A percentile compares a stretch with the other conserved stretches of the same genome.
Conservation (phyloP, 2,888 invertebrate species). For the Drosophila mulleri region DNA sequence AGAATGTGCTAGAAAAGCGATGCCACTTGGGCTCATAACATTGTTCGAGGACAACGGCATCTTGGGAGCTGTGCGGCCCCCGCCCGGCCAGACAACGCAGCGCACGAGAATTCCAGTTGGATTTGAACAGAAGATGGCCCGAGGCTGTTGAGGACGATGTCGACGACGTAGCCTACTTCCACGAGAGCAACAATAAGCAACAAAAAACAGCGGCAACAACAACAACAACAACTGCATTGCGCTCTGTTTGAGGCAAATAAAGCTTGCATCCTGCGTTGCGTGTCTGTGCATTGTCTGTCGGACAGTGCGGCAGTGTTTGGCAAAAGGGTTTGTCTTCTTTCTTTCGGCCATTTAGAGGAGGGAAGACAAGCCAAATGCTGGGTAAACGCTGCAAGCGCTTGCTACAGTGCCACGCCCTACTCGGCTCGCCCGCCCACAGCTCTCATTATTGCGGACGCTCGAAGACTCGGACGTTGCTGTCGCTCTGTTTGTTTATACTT, state of each 20-base stretch:
- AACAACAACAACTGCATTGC: slow-evolving; percentile 30
- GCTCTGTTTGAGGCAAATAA: slow-evolving; percentile 69
- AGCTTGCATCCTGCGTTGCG: slow-evolving; percentile 69
- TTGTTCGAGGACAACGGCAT: slow-evolving; percentile 46
- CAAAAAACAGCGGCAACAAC: slow-evolving; percentile 19
- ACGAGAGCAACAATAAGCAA: slow-evolving; percentile 43
- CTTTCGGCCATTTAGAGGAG: slow-evolving; percentile 25
- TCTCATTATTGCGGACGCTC: slow-evolving; percentile 17
- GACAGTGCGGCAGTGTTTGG: neutral
- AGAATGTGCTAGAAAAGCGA: slow-evolving; percentile 64
- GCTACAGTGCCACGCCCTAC: slow-evolving; percentile 25
- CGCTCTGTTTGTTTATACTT: slow-evolving; percentile 27
- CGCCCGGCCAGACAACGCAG: slow-evolving; percentile 51
- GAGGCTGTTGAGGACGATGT: slow-evolving; percentile 40
- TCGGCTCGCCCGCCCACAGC: slow-evolving; percentile 1
- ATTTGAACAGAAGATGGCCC: slow-evolving; percentile 71
- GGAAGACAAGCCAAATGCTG: slow-evolving; percentile 42
- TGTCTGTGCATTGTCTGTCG: slow-evolving; percentile 44
- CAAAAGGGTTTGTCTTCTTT: neutral
- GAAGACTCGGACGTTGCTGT: slow-evolving; percentile 18
- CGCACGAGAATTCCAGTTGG: slow-evolving; percentile 76
- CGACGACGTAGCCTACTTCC: slow-evolving; percentile 52
- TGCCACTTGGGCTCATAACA: slow-evolving; percentile 74
- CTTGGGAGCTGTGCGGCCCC: slow-evolving; percentile 24
- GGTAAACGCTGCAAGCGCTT: slow-evolving; percentile 46